Evolutionary conservation across 2,113 vertebrate species (phyloP).

Genomic region (Colossoma macropomum): DNA sequence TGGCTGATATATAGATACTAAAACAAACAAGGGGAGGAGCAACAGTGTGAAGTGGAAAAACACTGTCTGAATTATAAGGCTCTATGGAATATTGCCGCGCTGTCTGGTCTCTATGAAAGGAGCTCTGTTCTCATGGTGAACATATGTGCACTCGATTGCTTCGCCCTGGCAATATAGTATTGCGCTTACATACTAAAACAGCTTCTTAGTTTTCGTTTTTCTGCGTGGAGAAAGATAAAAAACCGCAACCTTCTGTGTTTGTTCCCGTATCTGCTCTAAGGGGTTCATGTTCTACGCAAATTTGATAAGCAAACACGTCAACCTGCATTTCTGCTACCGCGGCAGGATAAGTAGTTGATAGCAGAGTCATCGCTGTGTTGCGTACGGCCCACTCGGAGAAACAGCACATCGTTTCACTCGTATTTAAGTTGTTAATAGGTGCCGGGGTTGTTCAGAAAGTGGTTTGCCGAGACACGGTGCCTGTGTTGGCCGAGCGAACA

Average conservation of each 20-base stretch:
- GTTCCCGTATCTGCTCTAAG: background rate
- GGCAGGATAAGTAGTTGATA: conserved; percentile 70
- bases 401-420: background rate
- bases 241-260: conserved; percentile 21
- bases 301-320: background rate
- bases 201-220: background rate
- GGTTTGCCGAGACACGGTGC: background rate
- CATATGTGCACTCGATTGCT: conserved; percentile 37
- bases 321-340: conserved; percentile 36
- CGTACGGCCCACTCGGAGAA: conserved; percentile 4
- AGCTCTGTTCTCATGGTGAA: conserved; percentile 60
- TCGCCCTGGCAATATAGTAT: conserved; percentile 14
- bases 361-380: conserved; percentile 61
- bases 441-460: background rate
- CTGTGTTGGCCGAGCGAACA: too few species aligned
- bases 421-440: conserved; percentile 13
- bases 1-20: too few species aligned
- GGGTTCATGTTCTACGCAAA: too few species aligned
- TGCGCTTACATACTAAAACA: background rate
- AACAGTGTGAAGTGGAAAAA: conserved; percentile 59
- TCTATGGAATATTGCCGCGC: conserved; percentile 24
- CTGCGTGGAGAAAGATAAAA: background rate
- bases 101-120: conserved; percentile 63
- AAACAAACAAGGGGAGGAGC: background rate
- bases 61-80: conserved; percentile 21